Evolutionary conservation across 2,888 invertebrate genomes (phyloP).

Genomic region (Catonia carolina): DNA sequence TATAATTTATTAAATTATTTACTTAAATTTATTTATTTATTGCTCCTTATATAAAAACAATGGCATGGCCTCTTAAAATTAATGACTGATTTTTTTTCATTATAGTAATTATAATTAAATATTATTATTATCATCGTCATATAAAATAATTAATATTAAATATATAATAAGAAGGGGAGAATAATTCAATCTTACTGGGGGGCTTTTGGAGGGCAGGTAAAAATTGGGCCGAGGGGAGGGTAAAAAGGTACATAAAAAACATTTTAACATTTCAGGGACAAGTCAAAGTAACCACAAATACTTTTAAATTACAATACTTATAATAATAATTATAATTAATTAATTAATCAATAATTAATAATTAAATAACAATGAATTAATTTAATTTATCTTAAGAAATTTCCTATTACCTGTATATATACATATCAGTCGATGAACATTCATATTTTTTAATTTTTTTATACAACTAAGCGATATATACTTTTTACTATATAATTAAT

Average conservation of each 20-base stretch:
- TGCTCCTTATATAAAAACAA: conserved; percentile 35
- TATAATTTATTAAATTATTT: not conserved
- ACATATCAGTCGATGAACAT: conserved; percentile 33
- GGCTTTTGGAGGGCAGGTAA: too few species aligned
- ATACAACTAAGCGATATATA: conserved; percentile 34
- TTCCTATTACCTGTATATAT: conserved; percentile 37
- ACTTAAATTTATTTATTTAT: conserved; percentile 30
- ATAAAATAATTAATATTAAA: conserved; percentile 8
- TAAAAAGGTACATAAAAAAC: not conserved
- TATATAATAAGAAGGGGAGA: too few species aligned
- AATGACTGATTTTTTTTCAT: conserved; percentile 33
- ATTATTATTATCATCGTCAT: too few species aligned
- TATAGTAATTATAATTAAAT: too few species aligned
- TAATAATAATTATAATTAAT: too few species aligned
- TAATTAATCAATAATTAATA: conserved; percentile 33
- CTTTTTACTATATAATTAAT: conserved; percentile 2
- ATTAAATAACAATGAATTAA: conserved; percentile 27
- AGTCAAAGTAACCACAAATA: conserved; percentile 35
- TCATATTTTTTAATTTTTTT: conserved; percentile 19
- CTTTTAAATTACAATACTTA: too few species aligned
- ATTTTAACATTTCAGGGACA: conserved; percentile 34
- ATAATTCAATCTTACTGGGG: too few species aligned
- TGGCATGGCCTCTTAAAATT: conserved; percentile 32
- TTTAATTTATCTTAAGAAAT: conserved; percentile 33
- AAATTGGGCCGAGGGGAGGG: not conserved